Conservation (phyloP, 2,797 vertebrate species). For the Lagodon rhomboides region DNA sequence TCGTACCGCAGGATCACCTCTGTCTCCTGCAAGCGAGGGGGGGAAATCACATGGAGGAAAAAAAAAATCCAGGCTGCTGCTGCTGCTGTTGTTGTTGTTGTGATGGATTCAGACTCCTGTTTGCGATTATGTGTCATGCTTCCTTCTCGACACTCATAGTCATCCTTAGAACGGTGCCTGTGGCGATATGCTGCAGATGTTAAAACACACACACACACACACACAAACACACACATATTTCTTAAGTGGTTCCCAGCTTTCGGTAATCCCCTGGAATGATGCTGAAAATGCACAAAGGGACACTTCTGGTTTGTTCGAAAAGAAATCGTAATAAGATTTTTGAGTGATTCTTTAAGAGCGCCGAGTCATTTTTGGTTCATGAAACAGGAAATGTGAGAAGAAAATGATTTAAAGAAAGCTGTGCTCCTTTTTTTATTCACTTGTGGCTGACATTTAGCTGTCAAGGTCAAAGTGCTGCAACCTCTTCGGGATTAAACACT, state of each 20-base stretch:
- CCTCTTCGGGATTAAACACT: not conserved
- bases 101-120: constrained; percentile 44
- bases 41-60: constrained; percentile 6
- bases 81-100: constrained; percentile 26
- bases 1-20: constrained; percentile 47
- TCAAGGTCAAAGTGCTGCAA: constrained; percentile 9
- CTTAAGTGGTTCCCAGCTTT: not conserved
- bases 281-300: constrained; percentile 12
- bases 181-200: constrained; percentile 23
- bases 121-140: constrained; percentile 42
- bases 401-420: not conserved
- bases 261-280: not conserved
- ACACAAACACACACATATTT: constrained; percentile 29
- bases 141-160: constrained; percentile 28
- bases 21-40: constrained; percentile 11
- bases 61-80: constrained; percentile 32
- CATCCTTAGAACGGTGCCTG: constrained; percentile 20
- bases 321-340: not conserved
- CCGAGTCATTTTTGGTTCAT: not conserved
- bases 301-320: not conserved
- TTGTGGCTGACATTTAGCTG: not conserved
- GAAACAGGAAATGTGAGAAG: not conserved
- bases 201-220: constrained; percentile 12
- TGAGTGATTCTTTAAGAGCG: not conserved
- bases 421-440: not conserved